Evolutionary conservation across 2,113 vertebrate genomes (phyloP).

Genomic region (Podiceps cristatus): DNA sequence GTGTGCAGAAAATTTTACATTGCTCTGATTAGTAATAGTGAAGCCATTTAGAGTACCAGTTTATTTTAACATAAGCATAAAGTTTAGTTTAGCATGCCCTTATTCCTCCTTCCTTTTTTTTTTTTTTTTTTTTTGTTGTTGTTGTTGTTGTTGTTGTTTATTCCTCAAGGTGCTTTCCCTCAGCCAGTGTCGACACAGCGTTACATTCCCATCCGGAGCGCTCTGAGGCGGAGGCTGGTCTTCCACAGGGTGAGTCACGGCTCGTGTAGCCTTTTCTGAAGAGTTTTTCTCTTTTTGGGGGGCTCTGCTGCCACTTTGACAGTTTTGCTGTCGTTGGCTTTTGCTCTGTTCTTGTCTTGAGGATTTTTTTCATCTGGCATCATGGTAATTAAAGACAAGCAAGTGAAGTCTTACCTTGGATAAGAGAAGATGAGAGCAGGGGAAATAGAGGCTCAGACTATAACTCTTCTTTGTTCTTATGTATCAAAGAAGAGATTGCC

Average conservation of each 20-base stretch:
- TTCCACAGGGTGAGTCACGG: background rate
- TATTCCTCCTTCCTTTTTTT: background rate
- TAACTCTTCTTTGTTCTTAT: constrained; percentile 5
- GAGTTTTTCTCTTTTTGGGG: background rate
- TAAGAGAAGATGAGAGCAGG: constrained; percentile 1
- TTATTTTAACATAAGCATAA: background rate
- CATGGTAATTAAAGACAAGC: constrained; percentile 22
- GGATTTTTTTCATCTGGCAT: background rate
- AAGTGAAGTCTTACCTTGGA: background rate
- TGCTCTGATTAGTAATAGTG: background rate
- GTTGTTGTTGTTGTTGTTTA: background rate
- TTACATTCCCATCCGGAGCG: fast-evolving
- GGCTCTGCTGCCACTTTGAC: background rate
- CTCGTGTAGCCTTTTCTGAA: background rate
- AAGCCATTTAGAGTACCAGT: background rate
- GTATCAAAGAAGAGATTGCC: constrained; percentile 6
- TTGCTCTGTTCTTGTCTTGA: background rate
- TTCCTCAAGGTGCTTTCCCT: background rate
- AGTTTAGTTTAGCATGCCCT: background rate
- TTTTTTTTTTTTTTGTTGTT: background rate
- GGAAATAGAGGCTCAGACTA: background rate
- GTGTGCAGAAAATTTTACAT: background rate
- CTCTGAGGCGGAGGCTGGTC: background rate
- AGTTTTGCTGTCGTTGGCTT: background rate
- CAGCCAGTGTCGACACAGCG: fast-evolving